Evolutionary conservation across 2,888 invertebrate genomes (phyloP), one percentile per base, ranked within the genome.

Genomic region (Trachelus iudaicus): DNA sequence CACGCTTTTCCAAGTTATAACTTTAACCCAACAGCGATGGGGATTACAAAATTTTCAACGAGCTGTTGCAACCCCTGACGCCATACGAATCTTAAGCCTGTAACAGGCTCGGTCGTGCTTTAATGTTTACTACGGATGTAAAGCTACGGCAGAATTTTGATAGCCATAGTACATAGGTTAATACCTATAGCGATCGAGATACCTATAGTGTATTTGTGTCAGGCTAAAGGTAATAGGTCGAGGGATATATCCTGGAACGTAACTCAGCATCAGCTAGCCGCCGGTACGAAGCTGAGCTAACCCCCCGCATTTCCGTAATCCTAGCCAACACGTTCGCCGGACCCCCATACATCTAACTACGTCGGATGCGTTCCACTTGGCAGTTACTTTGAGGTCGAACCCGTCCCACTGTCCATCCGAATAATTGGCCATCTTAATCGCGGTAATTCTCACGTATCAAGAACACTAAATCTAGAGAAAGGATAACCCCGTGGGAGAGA

Each of bases 211-310:
- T 89, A 88, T 89, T 88, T 88, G 87, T 84, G 85, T 83, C 81
- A 83, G 84, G 79, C 77, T 76, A 84, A 82, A 82, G 84, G 87
- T 87, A 89, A 89, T 89, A 88, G 90, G 87, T 88, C 85, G 77
- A 83, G 88, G 90, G 91, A 90, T 91, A 90, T 89, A 91, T 88
- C 84, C 78, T 79, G 80, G 87, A 83, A 88, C 89, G 91, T 91
- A 91, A 91, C 89, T 91, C 90, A 91, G 90, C 90, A 91, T 91
- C 91, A 91, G 89, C 84, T 80, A 79, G 79, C 79, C 77, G 79
- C 77, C 79, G 79, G 82, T 82, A 84, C 85, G 80, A 77, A 83
- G 80, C 83, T 81, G 79, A 82, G 79, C 81, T 85, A 83, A 83
- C 75, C 84, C 79, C 56, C 80, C 79, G 83, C 83, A 85, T 87